Conservation (phyloP, 2,113 vertebrate species). For the Cranoglanis bouderius region DNA sequence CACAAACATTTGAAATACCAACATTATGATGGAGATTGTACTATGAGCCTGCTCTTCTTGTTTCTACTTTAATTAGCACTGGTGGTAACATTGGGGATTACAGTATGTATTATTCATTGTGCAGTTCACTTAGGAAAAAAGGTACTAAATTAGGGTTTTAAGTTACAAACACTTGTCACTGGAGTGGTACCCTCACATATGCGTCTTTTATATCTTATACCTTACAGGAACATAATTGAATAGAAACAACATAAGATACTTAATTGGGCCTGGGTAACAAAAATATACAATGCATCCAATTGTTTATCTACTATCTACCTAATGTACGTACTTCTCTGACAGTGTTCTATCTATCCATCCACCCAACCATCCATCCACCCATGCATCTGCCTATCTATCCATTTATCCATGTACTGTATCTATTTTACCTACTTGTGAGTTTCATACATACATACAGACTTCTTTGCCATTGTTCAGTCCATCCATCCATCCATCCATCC, state of each 20-base stretch:
- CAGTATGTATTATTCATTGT: conserved; percentile 21
- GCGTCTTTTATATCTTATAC: background rate
- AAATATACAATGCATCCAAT: background rate
- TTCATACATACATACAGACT: background rate
- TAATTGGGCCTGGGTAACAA: background rate
- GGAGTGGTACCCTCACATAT: background rate
- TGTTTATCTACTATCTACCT: background rate
- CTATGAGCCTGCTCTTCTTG: background rate
- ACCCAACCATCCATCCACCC: background rate
- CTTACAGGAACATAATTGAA: background rate
- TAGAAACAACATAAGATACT: background rate
- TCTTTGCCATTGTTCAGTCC: background rate
- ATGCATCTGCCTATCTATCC: too few species aligned
- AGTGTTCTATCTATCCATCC: background rate
- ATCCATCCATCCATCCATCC: background rate
- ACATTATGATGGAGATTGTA: conserved; percentile 18
- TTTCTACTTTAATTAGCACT: conserved; percentile 12
- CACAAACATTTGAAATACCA: background rate
- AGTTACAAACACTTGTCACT: background rate
- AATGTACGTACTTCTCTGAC: background rate
- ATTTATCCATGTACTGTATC: background rate
- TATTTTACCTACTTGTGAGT: background rate
- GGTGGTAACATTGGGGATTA: background rate
- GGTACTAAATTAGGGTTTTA: background rate
- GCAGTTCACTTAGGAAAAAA: background rate